Percentiles rank a stretch among this genome's conserved stretches.
Conservation (phyloP, 1,140 invertebrate genomes). For the Heliconius hewitsoni region DNA sequence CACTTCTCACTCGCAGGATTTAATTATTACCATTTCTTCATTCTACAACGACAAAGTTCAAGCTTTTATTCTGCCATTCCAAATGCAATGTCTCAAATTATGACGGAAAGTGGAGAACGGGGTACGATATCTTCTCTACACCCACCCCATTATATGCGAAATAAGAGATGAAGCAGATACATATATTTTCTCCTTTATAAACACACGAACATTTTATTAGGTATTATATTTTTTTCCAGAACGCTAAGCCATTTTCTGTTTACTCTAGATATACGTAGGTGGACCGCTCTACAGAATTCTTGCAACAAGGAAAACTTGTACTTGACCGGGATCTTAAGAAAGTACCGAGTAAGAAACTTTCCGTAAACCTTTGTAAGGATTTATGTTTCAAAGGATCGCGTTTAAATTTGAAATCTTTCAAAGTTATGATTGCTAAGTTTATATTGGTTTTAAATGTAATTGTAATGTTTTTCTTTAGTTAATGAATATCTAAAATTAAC, state of each 20-base stretch:
- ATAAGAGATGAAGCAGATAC: too few species aligned
- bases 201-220: neutral
- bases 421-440: conserved; percentile 2
- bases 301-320: conserved; percentile 28
- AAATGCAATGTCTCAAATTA: too few species aligned
- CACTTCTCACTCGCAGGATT: too few species aligned
- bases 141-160: too few species aligned
- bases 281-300: conserved; percentile 14
- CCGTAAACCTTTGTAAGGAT: conserved; percentile 16
- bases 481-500: neutral
- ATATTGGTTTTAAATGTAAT: neutral
- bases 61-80: too few species aligned
- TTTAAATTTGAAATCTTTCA: conserved; percentile 8
- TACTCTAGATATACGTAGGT: conserved; percentile 14
- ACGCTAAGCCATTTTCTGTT: neutral
- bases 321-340: conserved; percentile 32
- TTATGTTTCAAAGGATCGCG: conserved; percentile 10
- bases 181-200: too few species aligned
- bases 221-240: neutral
- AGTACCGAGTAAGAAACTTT: conserved; percentile 31
- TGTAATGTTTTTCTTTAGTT: neutral
- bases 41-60: too few species aligned
- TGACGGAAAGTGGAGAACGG: too few species aligned
- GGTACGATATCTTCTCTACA: too few species aligned
- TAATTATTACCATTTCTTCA: too few species aligned